Base-by-base conservation (phyloP, 1,140 invertebrate genomes). In the Cryptotermes secundus region DNA sequence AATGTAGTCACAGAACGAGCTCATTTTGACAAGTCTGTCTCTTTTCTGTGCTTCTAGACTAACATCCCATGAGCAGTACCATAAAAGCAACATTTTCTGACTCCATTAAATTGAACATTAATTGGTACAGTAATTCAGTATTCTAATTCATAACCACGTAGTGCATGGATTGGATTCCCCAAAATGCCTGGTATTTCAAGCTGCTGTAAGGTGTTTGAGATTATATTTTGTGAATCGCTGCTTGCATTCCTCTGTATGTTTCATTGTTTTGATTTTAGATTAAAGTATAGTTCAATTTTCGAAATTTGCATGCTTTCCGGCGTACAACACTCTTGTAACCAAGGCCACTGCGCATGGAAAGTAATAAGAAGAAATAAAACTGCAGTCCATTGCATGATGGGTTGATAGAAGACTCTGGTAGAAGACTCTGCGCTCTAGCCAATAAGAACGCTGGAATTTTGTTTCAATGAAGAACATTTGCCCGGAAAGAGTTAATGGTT, bases 351-450 rank as follows among this genome's bases (percentile, higher is more conserved):
- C 81, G 81, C 81, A 82, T 82, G 81, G 45, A 53, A 80, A 80
- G 19, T 24, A 82, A 82, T 42, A 45, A 82, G 36, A 45, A 82
- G 81, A 38, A 45, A n/a, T 82, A 31, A 34, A 34, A 53, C 34
- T 83, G 83, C 83, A 79, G 83, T 49, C n/a, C 49, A 83, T 83
- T 83, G 89, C 87, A 90, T 87, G 87, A 45, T 85, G 88, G 88
- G 86, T 38, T 85, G 89, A 89, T 89, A 90, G 90, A 91, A 89
- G 89, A 88, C 88, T 86, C 88, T 91, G 90, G 88, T 90, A 90
- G 90, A 91, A 90, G 90, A 90, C 89, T 89, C 89, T 90, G 87
- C 86, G 83, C 83, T 45, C 35, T 81, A 42, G 84, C 90, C 90
- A 90, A 91, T 91, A 86, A 84, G 85, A 80, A 82, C 34, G 84